phyloP scores from a whole-genome alignment of 2,113 vertebrate genomes.

The Bufo gargarizans region DNA sequence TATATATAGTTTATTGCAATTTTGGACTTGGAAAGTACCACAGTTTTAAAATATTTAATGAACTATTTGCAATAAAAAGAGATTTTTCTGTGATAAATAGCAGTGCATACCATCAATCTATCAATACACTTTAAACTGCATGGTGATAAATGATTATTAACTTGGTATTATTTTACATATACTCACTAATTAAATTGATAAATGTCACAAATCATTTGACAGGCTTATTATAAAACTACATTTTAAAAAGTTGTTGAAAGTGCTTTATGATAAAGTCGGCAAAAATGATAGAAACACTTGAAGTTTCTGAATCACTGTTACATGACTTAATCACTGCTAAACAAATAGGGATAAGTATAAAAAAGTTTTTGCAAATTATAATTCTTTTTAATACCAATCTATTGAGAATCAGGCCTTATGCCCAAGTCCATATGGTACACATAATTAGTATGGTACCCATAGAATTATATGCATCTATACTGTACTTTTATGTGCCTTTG shows the following conservation, averaged over 20 bases:
- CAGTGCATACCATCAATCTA: background rate
- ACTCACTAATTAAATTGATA: constrained; percentile 31
- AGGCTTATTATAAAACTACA: constrained; percentile 14
- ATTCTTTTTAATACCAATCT: too few relatives aligned
- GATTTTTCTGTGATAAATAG: constrained; percentile 13
- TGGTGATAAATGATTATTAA: constrained; percentile 38
- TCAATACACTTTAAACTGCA: constrained; percentile 2
- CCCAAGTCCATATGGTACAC: too few relatives aligned
- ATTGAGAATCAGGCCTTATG: too few relatives aligned
- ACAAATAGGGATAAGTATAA: background rate
- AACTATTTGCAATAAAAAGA: constrained; percentile 17
- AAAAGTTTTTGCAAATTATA: background rate
- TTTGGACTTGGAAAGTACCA: background rate
- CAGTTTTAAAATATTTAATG: constrained; percentile 22
- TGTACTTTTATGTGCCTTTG: too few relatives aligned
- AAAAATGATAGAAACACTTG: background rate
- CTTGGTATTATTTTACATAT: constrained; percentile 22
- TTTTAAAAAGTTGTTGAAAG: constrained; percentile 13
- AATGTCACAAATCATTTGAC: constrained; percentile 31
- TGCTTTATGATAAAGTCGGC: background rate
- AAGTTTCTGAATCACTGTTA: background rate
- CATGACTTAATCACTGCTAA: background rate
- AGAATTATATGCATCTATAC: too few relatives aligned
- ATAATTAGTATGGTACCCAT: too few relatives aligned
- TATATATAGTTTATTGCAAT: constrained; percentile 6